Base-by-base conservation (phyloP, 2,888 invertebrate species). In the Shargacucullia verbasci region DNA sequence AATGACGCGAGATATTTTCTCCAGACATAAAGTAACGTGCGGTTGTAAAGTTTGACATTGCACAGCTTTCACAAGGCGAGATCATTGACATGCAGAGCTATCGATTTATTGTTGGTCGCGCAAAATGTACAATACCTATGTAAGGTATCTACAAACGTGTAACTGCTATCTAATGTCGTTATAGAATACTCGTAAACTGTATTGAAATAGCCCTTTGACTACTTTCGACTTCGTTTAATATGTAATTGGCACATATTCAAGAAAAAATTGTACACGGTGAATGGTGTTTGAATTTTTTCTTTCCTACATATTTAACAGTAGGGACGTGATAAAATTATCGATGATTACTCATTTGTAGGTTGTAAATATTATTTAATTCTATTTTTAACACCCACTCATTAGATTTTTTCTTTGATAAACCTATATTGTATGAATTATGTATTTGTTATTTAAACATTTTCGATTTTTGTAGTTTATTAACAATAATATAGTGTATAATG, bases 31-130 rank as follows among this genome's bases (percentile, higher is more conserved):
- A 40, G 41, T 35, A 27, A 37, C 25, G 44, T 53, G 54, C 55
- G 43, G 48, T 46, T 55, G 46, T 38, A 64, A 63, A 66, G 65
- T 70, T 72, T 81, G 75, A 73, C 74, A 76, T 73, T 77, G 76
- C 67, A 60, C 52, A 58, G 64, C 56, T 71, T 68, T 69, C 56
- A 44, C 68, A 60, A 57, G 58, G 47, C 59, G 75, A 76, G 81
- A 80, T 80, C 81, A 80, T 80, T 78, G 80, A 78, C 80, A 77
- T 20, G 20, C 78, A 73, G 68, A 59, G 61, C 45, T 82, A 82
- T 81, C 77, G 81, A 80, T 81, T 81, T 72, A 72, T 73, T 73
- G 72, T 74, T 73, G 74, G 70, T 67, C 65, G 64, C 67, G 67
- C 73, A 68, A 70, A 70, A 66, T 71, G 70, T 68, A 67, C 58